A percentile compares a stretch with the other conserved stretches of the same genome.
These are phyloP conservation scores for Papilio dardanus DNA, from an alignment of 1,140 invertebrate species.

Conservation along the genomic window DNA sequence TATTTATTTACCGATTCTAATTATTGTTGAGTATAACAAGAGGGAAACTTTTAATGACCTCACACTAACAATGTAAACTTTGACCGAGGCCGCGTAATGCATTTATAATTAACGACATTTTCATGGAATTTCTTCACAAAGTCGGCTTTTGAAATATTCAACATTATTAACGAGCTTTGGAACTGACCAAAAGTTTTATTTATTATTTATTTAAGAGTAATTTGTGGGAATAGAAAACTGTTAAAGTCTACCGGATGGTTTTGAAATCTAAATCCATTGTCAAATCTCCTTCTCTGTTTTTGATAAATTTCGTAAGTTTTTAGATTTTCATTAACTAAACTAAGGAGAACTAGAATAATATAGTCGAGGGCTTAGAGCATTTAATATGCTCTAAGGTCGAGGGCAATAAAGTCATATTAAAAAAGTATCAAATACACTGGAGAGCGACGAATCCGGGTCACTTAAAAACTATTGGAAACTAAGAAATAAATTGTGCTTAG, in stretches of 20 bases:
- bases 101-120: conserved; percentile 11
- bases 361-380: no score
- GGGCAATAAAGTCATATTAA: no score
- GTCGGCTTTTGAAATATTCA: conserved; percentile 3
- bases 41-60: conserved; percentile 13
- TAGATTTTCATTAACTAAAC: no score
- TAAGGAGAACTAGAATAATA: no score
- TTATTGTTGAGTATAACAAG: not conserved
- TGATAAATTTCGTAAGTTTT: no score
- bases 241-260: not conserved
- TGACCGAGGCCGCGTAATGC: not conserved
- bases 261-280: not conserved
- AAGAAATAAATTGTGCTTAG: no score
- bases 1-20: not conserved
- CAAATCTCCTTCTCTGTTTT: no score
- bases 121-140: not conserved
- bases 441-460: no score
- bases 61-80: conserved; percentile 7
- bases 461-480: no score
- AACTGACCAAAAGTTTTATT: not conserved
- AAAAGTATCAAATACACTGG: no score
- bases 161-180: not conserved
- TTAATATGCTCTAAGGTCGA: no score
- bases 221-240: not conserved
- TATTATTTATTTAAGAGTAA: not conserved